Evolutionary conservation across 2,113 vertebrate species (phyloP), one percentile per base, ranked within the genome.

Genomic region (Amphilophus citrinellus): DNA sequence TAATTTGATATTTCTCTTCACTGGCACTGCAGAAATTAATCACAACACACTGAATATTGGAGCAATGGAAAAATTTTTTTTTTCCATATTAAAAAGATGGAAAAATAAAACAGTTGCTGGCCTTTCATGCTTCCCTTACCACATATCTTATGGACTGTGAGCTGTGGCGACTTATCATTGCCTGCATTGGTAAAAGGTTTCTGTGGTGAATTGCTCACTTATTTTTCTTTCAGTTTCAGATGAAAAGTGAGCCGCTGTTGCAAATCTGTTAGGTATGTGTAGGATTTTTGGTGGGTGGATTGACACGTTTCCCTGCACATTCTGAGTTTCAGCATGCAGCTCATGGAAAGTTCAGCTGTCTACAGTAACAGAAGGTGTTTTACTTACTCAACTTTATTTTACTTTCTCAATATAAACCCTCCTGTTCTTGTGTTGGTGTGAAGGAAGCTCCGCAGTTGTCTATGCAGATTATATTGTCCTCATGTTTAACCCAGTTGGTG

Each of bases 1-100:
- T 83, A 50, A 82, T 88, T 82, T 85, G 50, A 88, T 73, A 66
- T 87, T 85, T 83, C 22, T 68, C 60, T 61, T 44, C 56, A 60
- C 39, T 44, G 71, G 37, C 39, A 47, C 77, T 50, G 65, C 61
- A 88, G 61, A 83, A 57, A 79, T 68, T 73, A 3, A 10, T 84
- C 37, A 44, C 30, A 87, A 68, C 59, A 80, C 77, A 84, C 27
- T 30, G 60, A 79, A 1, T 14, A 47, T 76, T 61, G 53, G 14
- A 79, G 30, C n/a, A 63, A 8, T n/a, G 37, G 39, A 63, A 82
- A 61, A 39, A 71, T 82, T 81, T 80, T 65, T 3, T 78, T 84
- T 81, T 80, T 61, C 2, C 2, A 6, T 3, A 10, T 35, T 47
- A 50, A 27, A 58, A 56, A 27, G 30, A 59, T 82, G 50, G 39